These are phyloP conservation scores for Morbakka virulenta DNA, from an alignment of 30 jellyfish, hydroid and myxozoan genomes.

Conservation along the genomic window DNA sequence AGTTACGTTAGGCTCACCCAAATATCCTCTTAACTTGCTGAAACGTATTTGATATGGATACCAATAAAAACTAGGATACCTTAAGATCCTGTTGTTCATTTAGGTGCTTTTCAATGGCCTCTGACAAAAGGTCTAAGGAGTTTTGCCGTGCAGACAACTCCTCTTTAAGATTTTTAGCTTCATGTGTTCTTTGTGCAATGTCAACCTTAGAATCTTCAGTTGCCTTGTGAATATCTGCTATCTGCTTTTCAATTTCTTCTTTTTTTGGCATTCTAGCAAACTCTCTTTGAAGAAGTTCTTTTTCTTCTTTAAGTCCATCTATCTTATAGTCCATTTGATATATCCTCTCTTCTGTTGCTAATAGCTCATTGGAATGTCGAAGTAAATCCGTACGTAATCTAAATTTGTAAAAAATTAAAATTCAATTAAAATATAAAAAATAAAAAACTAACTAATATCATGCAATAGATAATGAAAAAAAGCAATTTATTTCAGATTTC, in stretches of 20 bases:
- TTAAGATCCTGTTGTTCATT: conserved; percentile 60
- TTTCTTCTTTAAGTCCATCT: conserved; percentile 77
- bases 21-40: too few relatives aligned
- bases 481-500: too few relatives aligned
- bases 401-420: too few relatives aligned
- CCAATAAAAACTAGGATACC: too few relatives aligned
- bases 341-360: conserved; percentile 76
- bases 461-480: too few relatives aligned
- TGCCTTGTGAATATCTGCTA: conserved; percentile 45
- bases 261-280: conserved; percentile 69
- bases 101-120: conserved; percentile 59
- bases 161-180: conserved; percentile 67
- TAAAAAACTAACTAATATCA: too few relatives aligned
- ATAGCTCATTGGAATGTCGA: conserved; percentile 63
- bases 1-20: too few relatives aligned
- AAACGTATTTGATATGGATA: too few relatives aligned
- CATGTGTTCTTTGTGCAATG: conserved; percentile 81
- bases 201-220: conserved; percentile 76
- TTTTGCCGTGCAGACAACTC: conserved; percentile 52
- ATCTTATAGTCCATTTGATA: conserved; percentile 57
- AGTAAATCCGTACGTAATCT: conserved; percentile 62
- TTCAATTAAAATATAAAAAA: too few relatives aligned
- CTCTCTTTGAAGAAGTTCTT: conserved; percentile 64
- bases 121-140: conserved; percentile 23
- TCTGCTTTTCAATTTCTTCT: conserved; percentile 76